These are phyloP conservation scores for Julus scandinavius DNA, from an alignment of 2,888 invertebrate species.

Conservation along the genomic window DNA sequence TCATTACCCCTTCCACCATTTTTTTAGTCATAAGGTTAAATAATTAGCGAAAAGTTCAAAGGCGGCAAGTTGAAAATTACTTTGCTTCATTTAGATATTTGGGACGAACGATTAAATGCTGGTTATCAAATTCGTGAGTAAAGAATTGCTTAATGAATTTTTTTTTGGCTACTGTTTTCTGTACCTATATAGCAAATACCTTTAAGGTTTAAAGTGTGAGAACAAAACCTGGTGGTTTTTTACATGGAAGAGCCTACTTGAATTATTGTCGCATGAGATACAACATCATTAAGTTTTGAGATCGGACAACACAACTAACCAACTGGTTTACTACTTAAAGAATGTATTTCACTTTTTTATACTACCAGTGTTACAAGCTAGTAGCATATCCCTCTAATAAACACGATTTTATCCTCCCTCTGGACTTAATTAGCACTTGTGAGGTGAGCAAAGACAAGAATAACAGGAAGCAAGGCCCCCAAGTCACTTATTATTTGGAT, in stretches of 20 bases:
- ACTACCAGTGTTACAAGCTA: not conserved
- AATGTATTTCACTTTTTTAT: slow-evolving; percentile 6
- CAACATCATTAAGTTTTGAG: slow-evolving; percentile 3
- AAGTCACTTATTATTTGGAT: not conserved
- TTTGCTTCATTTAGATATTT: slow-evolving; percentile 19
- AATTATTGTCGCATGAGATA: slow-evolving; percentile 22
- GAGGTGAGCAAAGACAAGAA: not conserved
- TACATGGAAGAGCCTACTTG: not conserved
- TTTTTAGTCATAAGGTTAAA: not conserved
- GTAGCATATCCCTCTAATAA: slow-evolving; percentile 11
- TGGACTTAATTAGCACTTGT: slow-evolving; percentile 19
- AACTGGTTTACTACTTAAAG: not conserved
- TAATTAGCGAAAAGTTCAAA: slow-evolving; percentile 29
- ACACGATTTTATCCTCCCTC: not conserved
- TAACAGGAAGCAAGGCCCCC: not conserved
- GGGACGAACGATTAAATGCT: slow-evolving; percentile 13
- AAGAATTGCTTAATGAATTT: slow-evolving; percentile 5
- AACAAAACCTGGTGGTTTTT: slow-evolving; percentile 19
- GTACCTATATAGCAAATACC: slow-evolving; percentile 13
- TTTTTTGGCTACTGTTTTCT: not conserved
- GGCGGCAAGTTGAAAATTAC: not conserved
- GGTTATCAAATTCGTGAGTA: slow-evolving; percentile 38
- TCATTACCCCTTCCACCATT: not conserved
- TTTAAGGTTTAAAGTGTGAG: slow-evolving; percentile 8
- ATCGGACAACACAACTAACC: not conserved